Evolutionary conservation across 2,797 vertebrate species (phyloP).

Genomic region (Ciconia nigra): DNA sequence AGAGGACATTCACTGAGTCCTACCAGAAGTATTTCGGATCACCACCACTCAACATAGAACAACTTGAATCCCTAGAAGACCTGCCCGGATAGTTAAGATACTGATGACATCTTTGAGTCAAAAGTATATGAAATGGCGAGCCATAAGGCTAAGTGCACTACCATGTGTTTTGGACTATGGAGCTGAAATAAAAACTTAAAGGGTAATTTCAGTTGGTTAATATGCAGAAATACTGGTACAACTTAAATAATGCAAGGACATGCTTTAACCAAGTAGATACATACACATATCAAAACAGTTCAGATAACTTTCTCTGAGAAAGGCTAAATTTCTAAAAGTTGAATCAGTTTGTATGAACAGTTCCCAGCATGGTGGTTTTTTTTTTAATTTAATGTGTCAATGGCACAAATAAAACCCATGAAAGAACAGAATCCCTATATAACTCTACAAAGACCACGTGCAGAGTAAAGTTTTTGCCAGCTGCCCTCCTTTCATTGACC

Average conservation of each 20-base stretch:
- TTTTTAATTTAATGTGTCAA: background rate
- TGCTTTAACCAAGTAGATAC: conserved; percentile 3
- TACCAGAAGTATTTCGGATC: conserved; percentile 62
- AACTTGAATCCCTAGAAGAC: conserved; percentile 60
- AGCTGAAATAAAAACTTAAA: conserved; percentile 17
- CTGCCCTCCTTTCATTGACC: conserved; percentile 9
- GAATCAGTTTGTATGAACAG: background rate
- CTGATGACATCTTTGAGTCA: conserved; percentile 24
- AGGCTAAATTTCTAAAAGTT: background rate
- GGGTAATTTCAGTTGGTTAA: background rate
- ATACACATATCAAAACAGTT: background rate
- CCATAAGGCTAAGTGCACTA: background rate
- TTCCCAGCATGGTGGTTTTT: background rate
- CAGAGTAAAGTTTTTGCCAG: conserved; percentile 1
- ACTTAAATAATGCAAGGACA: background rate
- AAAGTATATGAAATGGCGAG: background rate
- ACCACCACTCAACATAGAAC: conserved; percentile 34
- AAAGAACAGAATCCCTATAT: background rate
- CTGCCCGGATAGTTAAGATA: conserved; percentile 35
- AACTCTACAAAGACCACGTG: background rate
- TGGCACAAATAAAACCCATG: background rate
- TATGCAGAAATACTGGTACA: background rate
- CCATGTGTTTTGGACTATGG: background rate
- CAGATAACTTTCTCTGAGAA: background rate
- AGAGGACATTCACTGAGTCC: conserved; percentile 51